Conservation (phyloP, 2,888 invertebrate species). For the Mesopsocus fuscifrons region DNA sequence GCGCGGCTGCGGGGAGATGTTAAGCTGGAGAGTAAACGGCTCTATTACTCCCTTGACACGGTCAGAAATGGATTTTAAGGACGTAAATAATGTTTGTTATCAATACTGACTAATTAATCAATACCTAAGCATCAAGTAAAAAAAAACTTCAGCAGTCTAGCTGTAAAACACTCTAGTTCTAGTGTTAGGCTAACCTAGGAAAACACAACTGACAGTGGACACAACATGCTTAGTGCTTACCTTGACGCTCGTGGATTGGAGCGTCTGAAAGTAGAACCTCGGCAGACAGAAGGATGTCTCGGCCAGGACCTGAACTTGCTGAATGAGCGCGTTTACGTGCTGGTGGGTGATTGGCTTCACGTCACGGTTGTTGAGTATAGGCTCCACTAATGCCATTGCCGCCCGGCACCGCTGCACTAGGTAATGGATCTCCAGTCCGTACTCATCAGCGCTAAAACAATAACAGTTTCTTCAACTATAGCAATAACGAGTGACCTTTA, state of each 20-base stretch:
- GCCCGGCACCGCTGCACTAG: conserved; percentile 27
- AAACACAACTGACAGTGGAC: no score
- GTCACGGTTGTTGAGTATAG: conserved; percentile 22
- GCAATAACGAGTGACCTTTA: background rate
- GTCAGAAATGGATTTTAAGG: no score
- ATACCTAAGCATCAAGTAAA: no score
- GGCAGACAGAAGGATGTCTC: conserved; percentile 49
- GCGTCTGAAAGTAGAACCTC: conserved; percentile 63
- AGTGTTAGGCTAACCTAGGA: no score
- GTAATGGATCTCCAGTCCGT: conserved; percentile 27
- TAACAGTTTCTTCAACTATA: no score
- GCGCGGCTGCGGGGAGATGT: conserved; percentile 62
- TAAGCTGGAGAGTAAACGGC: conserved; percentile 30
- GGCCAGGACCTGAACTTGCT: conserved; percentile 39
- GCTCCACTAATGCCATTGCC: conserved; percentile 24
- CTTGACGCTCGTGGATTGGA: conserved; percentile 66
- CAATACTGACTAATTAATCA: no score
- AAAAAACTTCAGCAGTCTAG: no score
- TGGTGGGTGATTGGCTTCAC: conserved; percentile 27
- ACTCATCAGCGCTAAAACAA: conserved; percentile 25
- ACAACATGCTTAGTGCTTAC: no score
- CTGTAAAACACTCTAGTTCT: no score
- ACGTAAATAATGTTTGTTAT: no score
- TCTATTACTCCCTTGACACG: no score
- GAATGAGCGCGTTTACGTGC: conserved; percentile 27